phyloP scores from a whole-genome alignment of 1,140 invertebrate species.

The Penaeus vannamei region DNA sequence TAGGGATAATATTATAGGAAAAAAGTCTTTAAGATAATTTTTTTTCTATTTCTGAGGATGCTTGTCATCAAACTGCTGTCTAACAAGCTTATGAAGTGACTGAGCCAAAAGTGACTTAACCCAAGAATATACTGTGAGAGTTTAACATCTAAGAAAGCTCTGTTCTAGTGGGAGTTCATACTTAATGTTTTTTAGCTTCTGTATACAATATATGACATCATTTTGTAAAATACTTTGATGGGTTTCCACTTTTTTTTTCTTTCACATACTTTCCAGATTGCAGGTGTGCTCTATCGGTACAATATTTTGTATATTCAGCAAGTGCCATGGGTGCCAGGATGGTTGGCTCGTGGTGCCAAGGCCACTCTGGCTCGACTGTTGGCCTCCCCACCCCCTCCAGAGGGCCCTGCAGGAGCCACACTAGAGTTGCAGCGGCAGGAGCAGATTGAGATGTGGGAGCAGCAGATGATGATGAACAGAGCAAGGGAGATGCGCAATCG shows the following conservation, averaged over 20 bases:
- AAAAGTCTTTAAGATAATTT: too few relatives aligned
- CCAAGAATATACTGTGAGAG: too few relatives aligned
- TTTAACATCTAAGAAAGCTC: too few relatives aligned
- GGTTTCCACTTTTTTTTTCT: background rate
- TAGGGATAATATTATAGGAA: too few relatives aligned
- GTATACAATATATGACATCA: background rate
- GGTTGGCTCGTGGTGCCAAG: constrained; percentile 71
- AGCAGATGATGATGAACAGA: constrained; percentile 72
- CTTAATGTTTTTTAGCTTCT: background rate
- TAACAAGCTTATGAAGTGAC: too few relatives aligned
- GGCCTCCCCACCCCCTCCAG: constrained; percentile 72
- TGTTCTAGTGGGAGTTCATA: background rate
- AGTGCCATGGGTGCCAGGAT: constrained; percentile 72
- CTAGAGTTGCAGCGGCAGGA: constrained; percentile 75
- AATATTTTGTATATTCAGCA: constrained; percentile 73
- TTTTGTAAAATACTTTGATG: background rate
- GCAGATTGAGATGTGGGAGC: constrained; percentile 75
- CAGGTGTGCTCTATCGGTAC: constrained; percentile 74
- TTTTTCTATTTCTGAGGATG: too few relatives aligned
- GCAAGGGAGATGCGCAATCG: constrained; percentile 61
- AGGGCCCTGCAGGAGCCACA: constrained; percentile 75
- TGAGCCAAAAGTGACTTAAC: too few relatives aligned
- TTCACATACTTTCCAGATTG: constrained; percentile 71
- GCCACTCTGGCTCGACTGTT: constrained; percentile 73
- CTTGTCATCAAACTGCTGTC: too few relatives aligned